Base-by-base conservation (phyloP, 2,113 vertebrate species). In the Ophthalmolycus amberensis region DNA sequence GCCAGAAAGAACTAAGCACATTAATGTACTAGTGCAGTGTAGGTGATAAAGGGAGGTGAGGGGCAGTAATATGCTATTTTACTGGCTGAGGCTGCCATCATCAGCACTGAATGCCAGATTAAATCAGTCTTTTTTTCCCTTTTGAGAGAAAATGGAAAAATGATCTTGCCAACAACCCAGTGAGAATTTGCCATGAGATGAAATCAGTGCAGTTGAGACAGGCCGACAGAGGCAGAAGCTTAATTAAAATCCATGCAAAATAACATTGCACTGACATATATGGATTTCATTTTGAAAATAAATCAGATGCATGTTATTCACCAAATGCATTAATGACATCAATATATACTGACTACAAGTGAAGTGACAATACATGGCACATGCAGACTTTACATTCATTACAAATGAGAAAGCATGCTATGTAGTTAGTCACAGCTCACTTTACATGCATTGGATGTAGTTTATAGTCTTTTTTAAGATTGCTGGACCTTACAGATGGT, bases 61-160 rank as follows among this genome's bases (percentile, higher is more conserved):
- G 54, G 60, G 25, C 68, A 82, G 64, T 67, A 54, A 77, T 73
- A 84, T 72, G 40, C 46, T 60, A 69, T 65, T 75, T 82, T 54
- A 88, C 50, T 60, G 52, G 59, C 65, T 46, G 38, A 79, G 5
- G 50, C 48, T 64, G 58, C 78, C 68, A 79, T 73, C 77, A 68
- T 59, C 66, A 80, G 54, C 66, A 77, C 38, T 72, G 82, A 80
- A 88, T 88, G 74, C 80, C 79, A 86, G 25, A 73, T 75, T 22
- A 58, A 48, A 60, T 81, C 63, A 62, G 59, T 67, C 60, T 72
- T 62, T 68, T 76, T 37, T 79, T 37, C 20, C 70, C 73, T 62
- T 71, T 71, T 54, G 20, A 72, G 25, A 76, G 38, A 54, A 64
- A 86, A 44, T 38, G 34, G 58, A 67, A 64, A 42, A 38, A 63